Evolutionary conservation across 2,888 invertebrate genomes (phyloP).

Genomic region (Apotomis betuletana): DNA sequence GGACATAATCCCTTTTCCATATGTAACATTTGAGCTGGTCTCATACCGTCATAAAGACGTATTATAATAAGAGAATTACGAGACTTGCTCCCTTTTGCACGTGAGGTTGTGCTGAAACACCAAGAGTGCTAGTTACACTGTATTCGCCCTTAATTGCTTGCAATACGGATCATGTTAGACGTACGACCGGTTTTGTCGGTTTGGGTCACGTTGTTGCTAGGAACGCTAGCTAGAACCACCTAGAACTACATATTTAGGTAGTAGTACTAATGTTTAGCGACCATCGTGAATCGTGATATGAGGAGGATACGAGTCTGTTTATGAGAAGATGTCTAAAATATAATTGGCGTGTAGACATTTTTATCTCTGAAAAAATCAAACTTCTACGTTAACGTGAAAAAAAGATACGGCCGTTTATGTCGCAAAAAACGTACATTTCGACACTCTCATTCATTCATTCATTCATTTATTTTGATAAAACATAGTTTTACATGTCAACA

Average conservation of each 20-base stretch:
- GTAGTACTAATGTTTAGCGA: not conserved
- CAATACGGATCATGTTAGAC: conserved; percentile 1
- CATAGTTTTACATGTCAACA: no score
- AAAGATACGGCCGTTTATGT: no score
- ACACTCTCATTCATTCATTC: no score
- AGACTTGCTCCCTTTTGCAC: not conserved
- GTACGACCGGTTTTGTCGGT: conserved; percentile 6
- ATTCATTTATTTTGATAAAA: no score
- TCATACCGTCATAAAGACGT: not conserved
- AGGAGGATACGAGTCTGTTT: no score
- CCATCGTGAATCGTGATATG: not conserved
- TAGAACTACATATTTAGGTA: no score
- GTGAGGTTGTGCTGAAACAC: not conserved
- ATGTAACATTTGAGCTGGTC: not conserved
- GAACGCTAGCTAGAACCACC: not conserved
- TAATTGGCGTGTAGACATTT: no score
- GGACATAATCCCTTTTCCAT: not conserved
- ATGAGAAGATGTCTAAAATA: no score
- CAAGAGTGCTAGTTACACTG: not conserved
- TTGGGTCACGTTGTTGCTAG: conserved; percentile 23
- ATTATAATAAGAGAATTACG: not conserved
- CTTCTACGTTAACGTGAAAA: no score
- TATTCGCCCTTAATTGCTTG: not conserved
- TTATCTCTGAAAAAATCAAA: no score
- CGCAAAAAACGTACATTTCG: no score